These are phyloP conservation scores for Mythimna vitellina DNA, from an alignment of 2,888 invertebrate genomes.

Conservation along the genomic window DNA sequence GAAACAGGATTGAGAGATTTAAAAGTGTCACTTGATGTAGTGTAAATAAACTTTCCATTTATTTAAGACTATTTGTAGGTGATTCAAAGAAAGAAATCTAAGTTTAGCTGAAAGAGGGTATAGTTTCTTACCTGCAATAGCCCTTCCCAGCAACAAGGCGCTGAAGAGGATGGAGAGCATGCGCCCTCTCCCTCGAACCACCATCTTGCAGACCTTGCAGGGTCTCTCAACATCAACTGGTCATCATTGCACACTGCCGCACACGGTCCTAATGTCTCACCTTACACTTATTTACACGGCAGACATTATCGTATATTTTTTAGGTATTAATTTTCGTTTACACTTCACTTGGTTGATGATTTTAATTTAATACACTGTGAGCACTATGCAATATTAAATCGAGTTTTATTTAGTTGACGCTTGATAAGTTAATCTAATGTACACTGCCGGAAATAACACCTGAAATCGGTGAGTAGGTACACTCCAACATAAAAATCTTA, in stretches of 20 bases:
- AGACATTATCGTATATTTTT: slow-evolving; percentile 32
- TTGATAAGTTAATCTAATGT: slow-evolving; percentile 11
- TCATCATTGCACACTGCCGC: slow-evolving; percentile 66
- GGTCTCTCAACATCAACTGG: slow-evolving; percentile 75
- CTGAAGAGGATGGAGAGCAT: slow-evolving; percentile 87
- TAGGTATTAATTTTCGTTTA: slow-evolving; percentile 34
- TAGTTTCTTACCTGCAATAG: slow-evolving; percentile 82
- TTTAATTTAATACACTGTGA: slow-evolving; percentile 22
- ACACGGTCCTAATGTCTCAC: slow-evolving; percentile 37
- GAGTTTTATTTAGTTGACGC: neutral
- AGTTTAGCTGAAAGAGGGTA: neutral
- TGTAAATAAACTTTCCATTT: too few relatives aligned
- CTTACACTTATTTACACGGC: slow-evolving; percentile 36
- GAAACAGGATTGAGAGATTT: too few relatives aligned
- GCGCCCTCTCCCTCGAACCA: slow-evolving; percentile 77
- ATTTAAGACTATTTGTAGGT: neutral
- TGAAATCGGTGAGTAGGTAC: neutral
- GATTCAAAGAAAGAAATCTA: neutral
- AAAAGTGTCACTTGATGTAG: too few relatives aligned
- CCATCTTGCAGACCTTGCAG: slow-evolving; percentile 77
- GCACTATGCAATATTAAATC: neutral
- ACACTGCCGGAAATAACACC: neutral
- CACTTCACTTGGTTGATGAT: slow-evolving; percentile 31
- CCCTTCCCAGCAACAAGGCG: slow-evolving; percentile 85
- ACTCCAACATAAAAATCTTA: slow-evolving; percentile 11